Percentiles rank a stretch among this genome's conserved stretches.
Evolutionary conservation across 2,888 invertebrate species (phyloP).

Genomic region (Thyatira batis): DNA sequence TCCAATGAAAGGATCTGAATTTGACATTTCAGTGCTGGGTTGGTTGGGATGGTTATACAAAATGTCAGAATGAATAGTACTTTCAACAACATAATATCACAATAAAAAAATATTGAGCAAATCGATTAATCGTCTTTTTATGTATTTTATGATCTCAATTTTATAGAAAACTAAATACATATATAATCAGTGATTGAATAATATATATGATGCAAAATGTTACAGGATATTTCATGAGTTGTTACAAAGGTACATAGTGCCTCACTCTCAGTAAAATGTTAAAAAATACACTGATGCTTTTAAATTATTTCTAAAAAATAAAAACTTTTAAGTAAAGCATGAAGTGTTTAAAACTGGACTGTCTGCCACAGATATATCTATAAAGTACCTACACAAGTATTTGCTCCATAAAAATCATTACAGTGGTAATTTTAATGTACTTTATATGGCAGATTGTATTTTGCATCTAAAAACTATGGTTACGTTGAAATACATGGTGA

Average conservation of each 20-base stretch:
- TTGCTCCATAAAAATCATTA: conserved; percentile 1
- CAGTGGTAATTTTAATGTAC: not conserved
- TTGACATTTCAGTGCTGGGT: no score
- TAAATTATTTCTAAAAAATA: not conserved
- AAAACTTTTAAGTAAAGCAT: not conserved
- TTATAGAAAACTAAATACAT: not conserved
- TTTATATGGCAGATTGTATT: not conserved
- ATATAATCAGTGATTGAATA: not conserved
- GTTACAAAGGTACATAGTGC: not conserved
- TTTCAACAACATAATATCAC: not conserved
- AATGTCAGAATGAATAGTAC: not conserved
- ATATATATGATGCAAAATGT: not conserved
- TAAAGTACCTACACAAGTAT: conserved; percentile 3
- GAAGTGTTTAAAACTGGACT: not conserved
- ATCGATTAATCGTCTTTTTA: not conserved
- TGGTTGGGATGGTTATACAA: no score
- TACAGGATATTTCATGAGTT: no score
- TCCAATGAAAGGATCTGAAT: not conserved
- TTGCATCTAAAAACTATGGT: no score
- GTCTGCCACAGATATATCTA: not conserved
- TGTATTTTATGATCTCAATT: not conserved
- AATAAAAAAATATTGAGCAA: not conserved
- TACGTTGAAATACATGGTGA: no score
- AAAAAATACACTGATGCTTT: not conserved
- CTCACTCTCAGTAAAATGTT: not conserved